These are phyloP conservation scores for Chloroceryle inda DNA, from an alignment of 2,797 vertebrate genomes.

Conservation along the genomic window DNA sequence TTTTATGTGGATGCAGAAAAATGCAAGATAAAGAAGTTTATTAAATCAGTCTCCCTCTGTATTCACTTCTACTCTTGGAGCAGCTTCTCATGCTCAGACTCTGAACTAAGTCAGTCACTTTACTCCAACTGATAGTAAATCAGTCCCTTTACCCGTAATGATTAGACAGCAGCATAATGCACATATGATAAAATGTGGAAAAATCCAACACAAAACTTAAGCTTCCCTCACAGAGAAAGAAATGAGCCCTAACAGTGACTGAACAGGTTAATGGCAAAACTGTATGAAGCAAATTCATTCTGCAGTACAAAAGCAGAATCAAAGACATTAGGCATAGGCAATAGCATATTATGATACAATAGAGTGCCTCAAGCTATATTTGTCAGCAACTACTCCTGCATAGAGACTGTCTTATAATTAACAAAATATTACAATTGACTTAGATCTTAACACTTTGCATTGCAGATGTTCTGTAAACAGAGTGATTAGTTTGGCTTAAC, in stretches of 20 bases:
- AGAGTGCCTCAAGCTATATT: constrained; percentile 31
- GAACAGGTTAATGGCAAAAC: constrained; percentile 19
- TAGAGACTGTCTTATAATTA: constrained; percentile 59
- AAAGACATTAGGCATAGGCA: constrained; percentile 27
- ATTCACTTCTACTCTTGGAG: background rate
- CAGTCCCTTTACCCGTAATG: constrained; percentile 1
- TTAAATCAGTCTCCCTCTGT: background rate
- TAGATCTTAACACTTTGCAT: constrained; percentile 47
- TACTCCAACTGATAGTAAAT: constrained; percentile 3
- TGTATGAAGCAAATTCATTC: background rate
- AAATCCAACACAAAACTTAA: background rate
- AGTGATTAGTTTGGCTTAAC: constrained; percentile 50
- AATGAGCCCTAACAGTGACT: background rate
- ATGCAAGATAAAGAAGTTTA: background rate
- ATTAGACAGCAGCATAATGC: constrained; percentile 21
- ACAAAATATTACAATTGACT: constrained; percentile 49
- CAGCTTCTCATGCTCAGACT: constrained; percentile 12
- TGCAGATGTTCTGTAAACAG: constrained; percentile 44
- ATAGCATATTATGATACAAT: constrained; percentile 31
- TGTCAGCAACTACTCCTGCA: constrained; percentile 33
- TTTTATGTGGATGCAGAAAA: constrained; percentile 10
- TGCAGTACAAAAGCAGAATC: constrained; percentile 5
- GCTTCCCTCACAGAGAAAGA: background rate
- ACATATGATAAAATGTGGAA: constrained; percentile 7
- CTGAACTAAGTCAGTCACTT: constrained; percentile 34